Conservation (phyloP, 2,113 vertebrate species). For the Thymallus thymallus region DNA sequence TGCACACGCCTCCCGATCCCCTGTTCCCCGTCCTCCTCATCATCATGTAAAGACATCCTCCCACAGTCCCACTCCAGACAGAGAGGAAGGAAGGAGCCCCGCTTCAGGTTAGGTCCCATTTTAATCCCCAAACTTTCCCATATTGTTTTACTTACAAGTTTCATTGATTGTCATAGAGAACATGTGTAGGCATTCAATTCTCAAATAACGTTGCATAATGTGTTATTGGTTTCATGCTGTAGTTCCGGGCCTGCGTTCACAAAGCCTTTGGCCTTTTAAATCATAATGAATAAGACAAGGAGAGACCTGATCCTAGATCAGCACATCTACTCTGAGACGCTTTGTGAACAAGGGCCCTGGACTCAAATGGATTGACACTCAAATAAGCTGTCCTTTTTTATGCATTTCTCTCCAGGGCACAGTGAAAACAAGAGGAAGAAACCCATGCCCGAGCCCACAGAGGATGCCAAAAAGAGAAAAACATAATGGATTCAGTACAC, state of each 20-base stretch:
- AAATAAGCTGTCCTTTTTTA: neutral
- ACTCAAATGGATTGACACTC: too few species aligned
- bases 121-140: neutral
- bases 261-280: too few species aligned
- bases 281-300: too few species aligned
- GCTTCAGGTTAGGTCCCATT: neutral
- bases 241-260: too few species aligned
- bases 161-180: too few species aligned
- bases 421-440: conserved; percentile 49
- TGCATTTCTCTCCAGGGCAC: conserved; percentile 37
- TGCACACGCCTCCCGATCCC: neutral
- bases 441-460: conserved; percentile 19
- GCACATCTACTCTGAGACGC: too few species aligned
- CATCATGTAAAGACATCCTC: neutral
- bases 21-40: neutral
- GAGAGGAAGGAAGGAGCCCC: conserved; percentile 7
- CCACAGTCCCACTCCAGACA: neutral
- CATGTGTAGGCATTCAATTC: too few species aligned
- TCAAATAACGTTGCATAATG: too few species aligned
- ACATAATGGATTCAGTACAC: neutral
- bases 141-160: too few species aligned
- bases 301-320: too few species aligned
- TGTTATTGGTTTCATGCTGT: too few species aligned
- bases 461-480: conserved; percentile 44
- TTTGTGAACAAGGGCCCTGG: too few species aligned